These are phyloP conservation scores for Antechinus stuartii DNA, from an alignment of 2,113 vertebrate species.

Conservation along the genomic window DNA sequence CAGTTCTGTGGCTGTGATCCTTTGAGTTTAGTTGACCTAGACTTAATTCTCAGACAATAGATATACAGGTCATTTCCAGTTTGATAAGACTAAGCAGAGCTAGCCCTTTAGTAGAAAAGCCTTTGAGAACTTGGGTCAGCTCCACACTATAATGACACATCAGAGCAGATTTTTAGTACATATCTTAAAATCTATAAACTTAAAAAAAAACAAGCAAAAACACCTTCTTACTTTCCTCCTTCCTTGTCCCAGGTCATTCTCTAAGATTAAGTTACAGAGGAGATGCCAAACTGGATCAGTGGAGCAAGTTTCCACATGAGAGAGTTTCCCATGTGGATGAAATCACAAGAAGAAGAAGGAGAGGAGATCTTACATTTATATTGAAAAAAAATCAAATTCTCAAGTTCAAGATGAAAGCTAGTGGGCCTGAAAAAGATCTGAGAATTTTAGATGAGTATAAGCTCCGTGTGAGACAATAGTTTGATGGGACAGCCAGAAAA, in stretches of 20 bases:
- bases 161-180: background rate
- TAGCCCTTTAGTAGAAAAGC: background rate
- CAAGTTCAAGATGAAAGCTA: background rate
- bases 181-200: background rate
- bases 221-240: background rate
- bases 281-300: background rate
- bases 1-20: background rate
- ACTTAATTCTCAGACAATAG: background rate
- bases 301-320: background rate
- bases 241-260: background rate
- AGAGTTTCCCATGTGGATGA: background rate
- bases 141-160: background rate
- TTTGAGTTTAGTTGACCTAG: too few relatives aligned
- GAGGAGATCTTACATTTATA: background rate
- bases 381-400: background rate
- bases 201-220: background rate
- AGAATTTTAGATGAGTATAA: background rate
- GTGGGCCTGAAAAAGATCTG: background rate
- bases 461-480: background rate
- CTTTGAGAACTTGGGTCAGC: background rate
- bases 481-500: background rate
- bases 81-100: background rate
- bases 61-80: background rate
- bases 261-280: background rate
- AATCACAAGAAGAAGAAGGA: background rate